Conservation (phyloP, 2,113 vertebrate species). For the Cnemophilus loriae region DNA sequence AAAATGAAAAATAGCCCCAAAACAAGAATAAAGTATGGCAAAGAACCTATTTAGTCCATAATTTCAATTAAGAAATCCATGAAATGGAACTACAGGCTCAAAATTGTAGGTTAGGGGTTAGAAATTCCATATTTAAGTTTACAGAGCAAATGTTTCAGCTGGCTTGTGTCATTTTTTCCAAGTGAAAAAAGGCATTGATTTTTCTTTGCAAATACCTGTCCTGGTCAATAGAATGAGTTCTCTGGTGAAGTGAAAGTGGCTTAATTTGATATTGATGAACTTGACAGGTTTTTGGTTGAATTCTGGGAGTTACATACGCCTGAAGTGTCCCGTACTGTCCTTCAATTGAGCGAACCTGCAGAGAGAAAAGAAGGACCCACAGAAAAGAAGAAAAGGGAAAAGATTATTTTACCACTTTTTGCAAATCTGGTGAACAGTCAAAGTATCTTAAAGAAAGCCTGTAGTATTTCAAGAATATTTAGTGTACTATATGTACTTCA, state of each 20-base stretch:
- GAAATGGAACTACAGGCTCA: not conserved
- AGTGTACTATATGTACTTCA: not conserved
- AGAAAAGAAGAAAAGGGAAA: not conserved
- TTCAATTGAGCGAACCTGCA: slow-evolving; percentile 93
- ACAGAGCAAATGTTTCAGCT: not conserved
- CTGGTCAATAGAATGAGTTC: slow-evolving; percentile 84
- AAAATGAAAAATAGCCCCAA: not conserved
- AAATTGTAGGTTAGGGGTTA: not conserved
- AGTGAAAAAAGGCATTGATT: not conserved
- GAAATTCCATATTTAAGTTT: not conserved
- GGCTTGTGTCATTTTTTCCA: not conserved
- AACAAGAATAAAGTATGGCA: not conserved
- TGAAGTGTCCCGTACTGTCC: slow-evolving; percentile 94
- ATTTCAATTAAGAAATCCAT: not conserved
- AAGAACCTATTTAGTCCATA: not conserved
- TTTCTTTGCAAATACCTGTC: slow-evolving; percentile 76
- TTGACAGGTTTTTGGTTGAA: slow-evolving; percentile 96
- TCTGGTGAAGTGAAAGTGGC: slow-evolving; percentile 95
- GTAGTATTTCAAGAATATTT: not conserved
- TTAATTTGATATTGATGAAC: slow-evolving; percentile 93
- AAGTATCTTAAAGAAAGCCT: not conserved
- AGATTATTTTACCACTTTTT: not conserved
- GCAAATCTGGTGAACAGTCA: not conserved
- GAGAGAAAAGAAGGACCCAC: not conserved
- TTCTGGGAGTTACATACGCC: slow-evolving; percentile 91